Percentiles rank a stretch among this genome's conserved stretches.
These are phyloP conservation scores for Glyptemys insculpta DNA, from an alignment of 2,797 vertebrate genomes.

Conservation along the genomic window DNA sequence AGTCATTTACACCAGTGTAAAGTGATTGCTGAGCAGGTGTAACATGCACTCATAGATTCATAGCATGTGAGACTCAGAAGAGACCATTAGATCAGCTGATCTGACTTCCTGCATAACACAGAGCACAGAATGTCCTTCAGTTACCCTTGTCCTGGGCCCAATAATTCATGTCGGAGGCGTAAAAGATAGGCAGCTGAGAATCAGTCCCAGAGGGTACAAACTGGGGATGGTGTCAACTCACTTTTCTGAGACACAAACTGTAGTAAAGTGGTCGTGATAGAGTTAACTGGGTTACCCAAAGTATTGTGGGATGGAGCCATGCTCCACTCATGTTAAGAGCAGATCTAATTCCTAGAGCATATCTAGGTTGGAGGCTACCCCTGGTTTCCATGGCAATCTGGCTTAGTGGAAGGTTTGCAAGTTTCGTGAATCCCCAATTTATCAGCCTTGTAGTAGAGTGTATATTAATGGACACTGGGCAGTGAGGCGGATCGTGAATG, in stretches of 20 bases:
- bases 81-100: rapidly evolving
- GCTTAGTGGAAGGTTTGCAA: slow-evolving; percentile 75
- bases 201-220: background rate
- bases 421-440: slow-evolving; percentile 80
- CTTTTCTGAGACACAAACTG: background rate
- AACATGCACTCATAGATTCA: background rate
- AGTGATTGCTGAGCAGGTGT: background rate
- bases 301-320: background rate
- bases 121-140: background rate
- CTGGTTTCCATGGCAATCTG: slow-evolving; percentile 83
- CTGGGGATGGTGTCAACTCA: background rate
- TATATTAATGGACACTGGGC: slow-evolving; percentile 75
- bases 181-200: background rate
- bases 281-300: background rate
- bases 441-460: slow-evolving; percentile 78
- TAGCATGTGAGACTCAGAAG: background rate
- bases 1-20: background rate
- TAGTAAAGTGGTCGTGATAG: background rate
- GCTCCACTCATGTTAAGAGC: background rate
- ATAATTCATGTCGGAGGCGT: background rate
- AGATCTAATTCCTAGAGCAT: background rate
- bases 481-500: slow-evolving; percentile 78
- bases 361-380: slow-evolving; percentile 58
- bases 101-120: background rate
- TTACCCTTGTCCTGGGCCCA: background rate